Conservation (phyloP, 2,888 invertebrate genomes). For the Hirtodrosophila trivittata region DNA sequence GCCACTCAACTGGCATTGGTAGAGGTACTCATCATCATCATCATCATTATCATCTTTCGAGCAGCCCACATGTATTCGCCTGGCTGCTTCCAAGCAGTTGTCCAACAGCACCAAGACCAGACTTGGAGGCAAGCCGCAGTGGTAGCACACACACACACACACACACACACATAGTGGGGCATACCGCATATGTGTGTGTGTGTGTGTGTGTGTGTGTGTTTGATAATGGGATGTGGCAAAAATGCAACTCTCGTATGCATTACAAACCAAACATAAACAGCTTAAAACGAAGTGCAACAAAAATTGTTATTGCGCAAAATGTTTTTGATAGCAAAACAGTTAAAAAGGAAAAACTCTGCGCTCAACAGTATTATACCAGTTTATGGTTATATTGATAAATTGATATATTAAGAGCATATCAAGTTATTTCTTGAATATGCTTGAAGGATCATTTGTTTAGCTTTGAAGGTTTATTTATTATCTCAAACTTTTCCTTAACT, state of each 20-base stretch:
- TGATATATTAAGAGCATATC: conserved; percentile 1
- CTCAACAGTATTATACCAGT: too few relatives aligned
- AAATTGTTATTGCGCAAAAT: conserved; percentile 15
- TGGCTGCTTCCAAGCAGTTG: conserved; percentile 42
- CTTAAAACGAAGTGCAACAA: conserved; percentile 51
- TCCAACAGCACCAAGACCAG: conserved; percentile 31
- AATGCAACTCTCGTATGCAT: conserved; percentile 47
- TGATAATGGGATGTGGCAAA: conserved; percentile 39
- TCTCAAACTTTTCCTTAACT: too few relatives aligned
- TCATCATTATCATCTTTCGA: conserved; percentile 19
- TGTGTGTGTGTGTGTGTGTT: conserved; percentile 6
- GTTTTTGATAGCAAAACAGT: conserved; percentile 11
- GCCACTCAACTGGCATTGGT: conserved; percentile 41
- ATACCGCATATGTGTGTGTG: conserved; percentile 19
- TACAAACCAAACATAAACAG: conserved; percentile 66
- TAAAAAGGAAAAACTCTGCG: too few relatives aligned
- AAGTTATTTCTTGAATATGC: background rate
- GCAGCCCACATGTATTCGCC: conserved; percentile 46
- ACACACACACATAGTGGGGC: conserved; percentile 6
- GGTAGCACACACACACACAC: conserved; percentile 28
- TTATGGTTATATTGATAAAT: conserved; percentile 14
- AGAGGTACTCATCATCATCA: conserved; percentile 27
- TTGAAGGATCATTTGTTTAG: too few relatives aligned
- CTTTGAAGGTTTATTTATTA: too few relatives aligned
- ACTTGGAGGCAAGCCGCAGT: conserved; percentile 16